phyloP scores from a whole-genome alignment of 2,797 vertebrate species.

The Okamejei kenojei region DNA sequence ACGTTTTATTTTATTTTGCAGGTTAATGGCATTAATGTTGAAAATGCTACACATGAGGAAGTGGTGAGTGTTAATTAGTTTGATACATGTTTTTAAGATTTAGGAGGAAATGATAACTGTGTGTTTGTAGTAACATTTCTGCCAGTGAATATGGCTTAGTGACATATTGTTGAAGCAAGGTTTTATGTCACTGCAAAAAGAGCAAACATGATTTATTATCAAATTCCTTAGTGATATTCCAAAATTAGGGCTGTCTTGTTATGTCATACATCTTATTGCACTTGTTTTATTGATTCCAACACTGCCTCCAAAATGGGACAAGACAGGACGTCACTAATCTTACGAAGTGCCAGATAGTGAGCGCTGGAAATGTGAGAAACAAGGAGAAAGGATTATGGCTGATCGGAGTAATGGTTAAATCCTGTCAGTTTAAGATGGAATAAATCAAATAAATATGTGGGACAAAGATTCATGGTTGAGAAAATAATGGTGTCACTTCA shows the following conservation, averaged over 20 bases:
- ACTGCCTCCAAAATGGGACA: background rate
- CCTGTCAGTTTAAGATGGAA: background rate
- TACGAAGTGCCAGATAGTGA: background rate
- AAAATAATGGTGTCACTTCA: background rate
- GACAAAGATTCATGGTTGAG: background rate
- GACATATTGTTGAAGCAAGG: background rate
- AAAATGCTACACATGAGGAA: conserved; percentile 81
- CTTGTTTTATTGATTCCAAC: background rate
- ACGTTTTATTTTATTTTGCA: conserved; percentile 50
- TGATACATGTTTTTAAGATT: conserved; percentile 45
- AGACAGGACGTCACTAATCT: background rate
- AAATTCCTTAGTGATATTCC: background rate
- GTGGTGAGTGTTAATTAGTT: conserved; percentile 72
- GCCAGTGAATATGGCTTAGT: background rate
- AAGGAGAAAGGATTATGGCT: background rate
- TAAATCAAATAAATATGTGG: background rate
- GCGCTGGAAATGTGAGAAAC: background rate
- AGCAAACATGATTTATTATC: background rate
- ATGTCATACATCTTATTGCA: background rate
- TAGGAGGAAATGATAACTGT: background rate
- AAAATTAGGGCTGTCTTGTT: background rate
- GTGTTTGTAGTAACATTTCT: background rate
- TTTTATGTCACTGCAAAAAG: background rate
- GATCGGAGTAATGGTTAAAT: background rate
- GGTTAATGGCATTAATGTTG: conserved; percentile 91